Evolutionary conservation across 1,140 invertebrate species (phyloP).

Genomic region (Sipha flava): DNA sequence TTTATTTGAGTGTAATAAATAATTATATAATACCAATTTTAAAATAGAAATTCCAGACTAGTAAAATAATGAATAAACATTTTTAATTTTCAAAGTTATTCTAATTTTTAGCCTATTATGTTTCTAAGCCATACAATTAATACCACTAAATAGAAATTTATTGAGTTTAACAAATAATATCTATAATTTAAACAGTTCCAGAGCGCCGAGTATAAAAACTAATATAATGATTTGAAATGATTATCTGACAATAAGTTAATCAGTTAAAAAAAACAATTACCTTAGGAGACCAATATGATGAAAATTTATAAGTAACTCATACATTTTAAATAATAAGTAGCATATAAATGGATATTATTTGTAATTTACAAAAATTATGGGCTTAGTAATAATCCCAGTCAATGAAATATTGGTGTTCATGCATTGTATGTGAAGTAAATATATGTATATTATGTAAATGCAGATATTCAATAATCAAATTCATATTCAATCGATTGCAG

Average conservation of each 20-base stretch:
- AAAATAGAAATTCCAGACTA: too few relatives aligned
- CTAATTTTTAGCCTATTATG: not conserved
- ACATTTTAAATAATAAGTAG: not conserved
- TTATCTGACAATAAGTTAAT: not conserved
- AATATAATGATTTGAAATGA: not conserved
- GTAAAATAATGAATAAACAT: too few relatives aligned
- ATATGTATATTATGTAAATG: not conserved
- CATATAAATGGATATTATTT: not conserved
- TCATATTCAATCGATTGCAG: not conserved
- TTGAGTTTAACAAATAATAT: not conserved
- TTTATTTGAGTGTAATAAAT: too few relatives aligned
- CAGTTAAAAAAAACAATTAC: not conserved
- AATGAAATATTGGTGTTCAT: slow-evolving; percentile 6
- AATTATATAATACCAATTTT: too few relatives aligned
- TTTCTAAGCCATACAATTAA: not conserved
- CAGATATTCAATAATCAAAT: not conserved
- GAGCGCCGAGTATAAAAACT: not conserved
- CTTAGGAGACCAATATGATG: not conserved
- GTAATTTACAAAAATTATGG: not conserved
- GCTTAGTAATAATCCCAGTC: not conserved
- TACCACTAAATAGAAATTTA: not conserved
- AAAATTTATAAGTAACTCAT: too few relatives aligned
- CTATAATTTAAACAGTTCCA: not conserved
- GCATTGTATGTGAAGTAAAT: not conserved
- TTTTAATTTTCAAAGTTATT: too few relatives aligned